Base-by-base conservation (phyloP, 2,888 invertebrate species). In the Herminia tarsipennalis region DNA sequence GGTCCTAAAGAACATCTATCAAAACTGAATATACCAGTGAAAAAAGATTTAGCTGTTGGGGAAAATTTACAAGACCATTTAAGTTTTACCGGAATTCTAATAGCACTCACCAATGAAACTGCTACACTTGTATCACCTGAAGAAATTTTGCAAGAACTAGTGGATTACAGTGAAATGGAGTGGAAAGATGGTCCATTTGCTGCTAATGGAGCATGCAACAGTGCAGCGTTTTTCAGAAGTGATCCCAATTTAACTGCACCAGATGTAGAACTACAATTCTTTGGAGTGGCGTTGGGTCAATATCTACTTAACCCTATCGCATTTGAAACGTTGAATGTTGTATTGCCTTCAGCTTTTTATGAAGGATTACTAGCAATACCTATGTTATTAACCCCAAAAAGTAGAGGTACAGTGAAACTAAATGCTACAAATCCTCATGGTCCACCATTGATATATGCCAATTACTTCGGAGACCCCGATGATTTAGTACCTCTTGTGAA, bases 371-470 rank as follows among this genome's bases (percentile, higher is more conserved):
- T 90, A 45, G 81, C 93, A 0, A 85, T 93, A 42, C 91, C 94
- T 0, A 92, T 93, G 66, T 81, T 94, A 13, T 63, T 95, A 27
- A 82, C 86, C 3, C 95, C 95, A 0, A 87, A 88, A 56, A 95
- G 95, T 56, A 85, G 93, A 62, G 95, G 95, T 0, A 81, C 83
- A 9, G 51, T 95, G 0, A 66, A 81, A 18, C 78, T 97, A 0
- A 94, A 94, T 64, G 80, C 89, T 0, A 92, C 92, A 0, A 92
- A 97, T 81, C 96, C 96, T 0, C 88, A 92, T 64, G 94, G 95
- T 0, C 85, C 92, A 25, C 97, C 97, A 0, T 70, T 94, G 16
- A 92, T 97, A 30, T 93, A 94, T 64, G 93, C 96, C 0, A 94
- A 94, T 45, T 94, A 94, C 38, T 94, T 94, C 46, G 86, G 79